Evolutionary conservation across 2,797 vertebrate species (phyloP).

Genomic region (Schizothorax lantsangensis): DNA sequence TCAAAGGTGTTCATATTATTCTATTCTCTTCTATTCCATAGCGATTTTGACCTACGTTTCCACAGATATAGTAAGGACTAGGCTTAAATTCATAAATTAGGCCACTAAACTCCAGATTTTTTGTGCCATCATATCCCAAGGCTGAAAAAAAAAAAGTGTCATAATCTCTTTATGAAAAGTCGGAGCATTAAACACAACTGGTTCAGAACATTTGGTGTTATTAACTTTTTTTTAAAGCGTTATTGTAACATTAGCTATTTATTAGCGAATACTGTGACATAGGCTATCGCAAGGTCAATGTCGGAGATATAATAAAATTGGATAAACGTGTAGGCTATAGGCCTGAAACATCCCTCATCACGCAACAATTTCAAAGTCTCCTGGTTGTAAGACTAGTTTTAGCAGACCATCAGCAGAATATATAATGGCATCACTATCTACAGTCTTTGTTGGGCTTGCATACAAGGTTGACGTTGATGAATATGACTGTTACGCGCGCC

Average conservation of each 20-base stretch:
- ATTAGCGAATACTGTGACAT: background rate
- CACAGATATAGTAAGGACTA: background rate
- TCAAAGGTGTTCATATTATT: background rate
- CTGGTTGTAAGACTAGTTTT: background rate
- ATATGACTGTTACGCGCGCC: too few species aligned
- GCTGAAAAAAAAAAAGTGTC: background rate
- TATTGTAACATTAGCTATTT: background rate
- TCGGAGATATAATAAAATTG: background rate
- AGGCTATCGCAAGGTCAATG: background rate
- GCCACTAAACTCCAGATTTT: background rate
- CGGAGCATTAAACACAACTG: background rate
- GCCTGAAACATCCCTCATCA: background rate
- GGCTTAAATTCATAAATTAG: too few species aligned
- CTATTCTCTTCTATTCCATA: background rate
- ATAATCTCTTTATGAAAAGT: background rate
- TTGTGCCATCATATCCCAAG: background rate
- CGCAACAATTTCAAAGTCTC: background rate
- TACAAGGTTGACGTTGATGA: background rate
- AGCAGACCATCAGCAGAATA: background rate
- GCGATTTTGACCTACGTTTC: background rate
- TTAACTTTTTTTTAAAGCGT: too few species aligned
- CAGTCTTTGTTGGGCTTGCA: background rate
- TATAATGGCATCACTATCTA: background rate
- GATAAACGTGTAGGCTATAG: too few species aligned
- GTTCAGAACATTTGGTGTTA: background rate